Conservation (phyloP, 2,888 invertebrate genomes). For the Caenorhabditis japonica region DNA sequence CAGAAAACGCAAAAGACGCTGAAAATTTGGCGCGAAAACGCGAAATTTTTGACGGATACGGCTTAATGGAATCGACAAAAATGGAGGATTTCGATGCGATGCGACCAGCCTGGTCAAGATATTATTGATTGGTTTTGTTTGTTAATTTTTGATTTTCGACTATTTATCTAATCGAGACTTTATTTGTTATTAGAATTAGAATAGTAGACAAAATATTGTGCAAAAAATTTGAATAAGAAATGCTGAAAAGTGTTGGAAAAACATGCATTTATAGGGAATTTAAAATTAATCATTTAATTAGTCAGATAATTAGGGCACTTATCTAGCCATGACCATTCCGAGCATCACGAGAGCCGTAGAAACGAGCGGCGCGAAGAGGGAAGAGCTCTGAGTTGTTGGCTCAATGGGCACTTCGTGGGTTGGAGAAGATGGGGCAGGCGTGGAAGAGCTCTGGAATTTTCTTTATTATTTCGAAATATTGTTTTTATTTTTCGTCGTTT, state of each 20-base stretch:
- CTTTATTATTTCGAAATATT: not conserved
- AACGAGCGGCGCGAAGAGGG: slow-evolving; percentile 9
- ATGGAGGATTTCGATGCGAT: slow-evolving; percentile 63
- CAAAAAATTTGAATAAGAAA: slow-evolving; percentile 5
- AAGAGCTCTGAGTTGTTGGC: slow-evolving; percentile 26
- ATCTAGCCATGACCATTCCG: not conserved
- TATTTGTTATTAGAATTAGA: no score
- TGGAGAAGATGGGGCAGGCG: slow-evolving; percentile 3
- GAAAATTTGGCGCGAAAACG: not conserved
- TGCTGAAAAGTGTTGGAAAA: not conserved
- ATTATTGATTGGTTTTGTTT: slow-evolving; percentile 47
- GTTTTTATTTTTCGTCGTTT: not conserved
- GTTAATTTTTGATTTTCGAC: no score
- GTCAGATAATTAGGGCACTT: not conserved
- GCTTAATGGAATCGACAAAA: slow-evolving; percentile 34
- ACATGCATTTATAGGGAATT: not conserved
- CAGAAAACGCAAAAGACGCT: not conserved
- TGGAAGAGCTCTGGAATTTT: not conserved
- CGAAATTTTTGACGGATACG: slow-evolving; percentile 54
- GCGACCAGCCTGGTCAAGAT: slow-evolving; percentile 65
- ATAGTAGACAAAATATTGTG: no score
- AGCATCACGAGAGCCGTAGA: slow-evolving; percentile 10
- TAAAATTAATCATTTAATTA: not conserved
- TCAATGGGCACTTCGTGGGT: slow-evolving; percentile 20
- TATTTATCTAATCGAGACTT: slow-evolving; percentile 21